These are phyloP conservation scores for Gobiocypris rarus DNA, from an alignment of 2,113 vertebrate species.

Conservation along the genomic window DNA sequence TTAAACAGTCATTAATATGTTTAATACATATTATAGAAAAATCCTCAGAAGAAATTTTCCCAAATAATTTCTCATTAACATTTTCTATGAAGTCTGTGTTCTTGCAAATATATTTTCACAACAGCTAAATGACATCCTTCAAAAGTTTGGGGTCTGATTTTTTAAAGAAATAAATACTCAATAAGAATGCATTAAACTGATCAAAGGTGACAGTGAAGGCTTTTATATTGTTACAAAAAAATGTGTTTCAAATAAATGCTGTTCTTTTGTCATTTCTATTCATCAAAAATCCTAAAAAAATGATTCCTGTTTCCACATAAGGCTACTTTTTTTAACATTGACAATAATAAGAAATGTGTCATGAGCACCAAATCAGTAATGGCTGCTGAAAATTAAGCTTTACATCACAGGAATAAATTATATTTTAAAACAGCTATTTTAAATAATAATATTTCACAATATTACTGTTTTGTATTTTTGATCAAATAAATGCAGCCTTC, in stretches of 20 bases:
- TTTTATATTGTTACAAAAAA: background rate
- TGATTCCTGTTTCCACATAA: background rate
- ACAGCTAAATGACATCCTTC: background rate
- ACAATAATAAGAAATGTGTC: background rate
- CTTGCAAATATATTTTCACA: background rate
- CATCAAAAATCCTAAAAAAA: too few relatives aligned
- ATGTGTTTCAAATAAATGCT: background rate
- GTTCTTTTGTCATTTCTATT: background rate
- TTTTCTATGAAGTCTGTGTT: background rate
- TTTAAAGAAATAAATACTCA: background rate
- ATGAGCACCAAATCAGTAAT: background rate
- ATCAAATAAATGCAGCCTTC: background rate
- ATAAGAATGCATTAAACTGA: background rate
- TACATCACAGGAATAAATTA: background rate
- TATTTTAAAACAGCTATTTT: background rate
- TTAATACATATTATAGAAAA: background rate
- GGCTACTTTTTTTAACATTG: background rate
- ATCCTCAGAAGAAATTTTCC: background rate
- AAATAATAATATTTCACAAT: background rate
- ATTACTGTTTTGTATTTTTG: background rate
- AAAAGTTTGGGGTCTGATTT: background rate
- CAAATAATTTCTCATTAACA: background rate
- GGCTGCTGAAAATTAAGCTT: background rate
- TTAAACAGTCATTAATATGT: constrained; percentile 34
- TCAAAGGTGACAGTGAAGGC: background rate